phyloP scores from a whole-genome alignment of 1,140 invertebrate species.

The Trichonephila inaurata region DNA sequence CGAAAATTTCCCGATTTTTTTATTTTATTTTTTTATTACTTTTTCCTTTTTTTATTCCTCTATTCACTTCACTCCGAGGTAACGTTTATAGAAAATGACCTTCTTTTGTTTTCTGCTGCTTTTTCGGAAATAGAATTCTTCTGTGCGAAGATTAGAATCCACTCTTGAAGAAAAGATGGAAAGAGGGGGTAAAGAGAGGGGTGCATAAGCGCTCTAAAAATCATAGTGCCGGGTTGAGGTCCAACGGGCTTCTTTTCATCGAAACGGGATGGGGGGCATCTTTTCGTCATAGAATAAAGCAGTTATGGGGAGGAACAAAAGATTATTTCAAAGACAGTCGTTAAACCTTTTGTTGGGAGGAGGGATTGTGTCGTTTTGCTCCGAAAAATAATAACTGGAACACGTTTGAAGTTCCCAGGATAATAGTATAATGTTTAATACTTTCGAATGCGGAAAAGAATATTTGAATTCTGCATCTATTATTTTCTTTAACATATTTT shows the following conservation, averaged over 20 bases:
- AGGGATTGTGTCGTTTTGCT: slow-evolving; percentile 27
- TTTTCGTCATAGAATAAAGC: slow-evolving; percentile 5
- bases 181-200: not conserved
- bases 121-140: slow-evolving; percentile 54
- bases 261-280: not conserved
- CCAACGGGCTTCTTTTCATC: slow-evolving; percentile 1
- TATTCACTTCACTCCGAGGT: slow-evolving; percentile 18
- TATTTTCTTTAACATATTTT: no score
- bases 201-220: slow-evolving; percentile 3
- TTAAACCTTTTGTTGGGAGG: slow-evolving; percentile 18
- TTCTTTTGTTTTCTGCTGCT: slow-evolving; percentile 34
- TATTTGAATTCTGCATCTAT: not conserved
- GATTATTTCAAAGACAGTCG: slow-evolving; percentile 17
- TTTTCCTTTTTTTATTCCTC: not conserved
- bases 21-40: not conserved
- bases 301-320: slow-evolving; percentile 20
- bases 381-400: slow-evolving; percentile 29
- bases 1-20: slow-evolving; percentile 2
- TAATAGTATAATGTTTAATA: slow-evolving; percentile 12
- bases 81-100: slow-evolving; percentile 51
- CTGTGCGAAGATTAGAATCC: slow-evolving; percentile 43
- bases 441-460: not conserved
- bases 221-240: slow-evolving; percentile 4
- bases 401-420: not conserved
- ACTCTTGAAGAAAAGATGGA: slow-evolving; percentile 37